A percentile compares a stretch with the other conserved stretches of the same genome.
Conservation (phyloP, 1,140 invertebrate species). For the Panagrolaimus sp. region DNA sequence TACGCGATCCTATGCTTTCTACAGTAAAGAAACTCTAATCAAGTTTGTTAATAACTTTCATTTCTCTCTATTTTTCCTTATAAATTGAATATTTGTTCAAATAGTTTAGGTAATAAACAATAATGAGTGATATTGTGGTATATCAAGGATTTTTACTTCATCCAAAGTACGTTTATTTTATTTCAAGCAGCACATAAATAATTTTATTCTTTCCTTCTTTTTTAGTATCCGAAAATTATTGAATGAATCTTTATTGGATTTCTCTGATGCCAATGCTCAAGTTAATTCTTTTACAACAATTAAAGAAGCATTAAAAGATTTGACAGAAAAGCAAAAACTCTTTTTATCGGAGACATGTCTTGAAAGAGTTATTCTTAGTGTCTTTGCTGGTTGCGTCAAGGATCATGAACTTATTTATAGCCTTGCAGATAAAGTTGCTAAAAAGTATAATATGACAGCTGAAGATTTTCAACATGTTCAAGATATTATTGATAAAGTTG, state of each 20-base stretch:
- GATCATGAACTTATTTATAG: neutral
- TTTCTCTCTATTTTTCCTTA: too few relatives aligned
- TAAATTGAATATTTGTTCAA: too few relatives aligned
- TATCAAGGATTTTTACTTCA: neutral
- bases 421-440: too few relatives aligned
- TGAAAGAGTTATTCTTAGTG: neutral
- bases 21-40: too few relatives aligned
- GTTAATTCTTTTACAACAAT: neutral
- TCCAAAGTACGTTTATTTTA: slow-evolving; percentile 5
- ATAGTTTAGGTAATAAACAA: too few relatives aligned
- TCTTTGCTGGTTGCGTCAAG: slow-evolving; percentile 10
- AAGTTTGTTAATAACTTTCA: too few relatives aligned
- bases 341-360: neutral
- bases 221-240: neutral
- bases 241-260: neutral
- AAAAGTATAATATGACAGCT: neutral
- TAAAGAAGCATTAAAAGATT: neutral
- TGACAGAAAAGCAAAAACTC: neutral
- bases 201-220: neutral
- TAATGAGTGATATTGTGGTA: too few relatives aligned
- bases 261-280: neutral
- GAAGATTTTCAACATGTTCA: neutral
- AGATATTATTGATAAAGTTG: neutral
- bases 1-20: too few relatives aligned
- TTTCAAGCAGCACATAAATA: neutral